A percentile compares a stretch with the other conserved stretches of the same genome.
Conservation (phyloP, 2,888 invertebrate genomes). For the Epicampocera succincta region DNA sequence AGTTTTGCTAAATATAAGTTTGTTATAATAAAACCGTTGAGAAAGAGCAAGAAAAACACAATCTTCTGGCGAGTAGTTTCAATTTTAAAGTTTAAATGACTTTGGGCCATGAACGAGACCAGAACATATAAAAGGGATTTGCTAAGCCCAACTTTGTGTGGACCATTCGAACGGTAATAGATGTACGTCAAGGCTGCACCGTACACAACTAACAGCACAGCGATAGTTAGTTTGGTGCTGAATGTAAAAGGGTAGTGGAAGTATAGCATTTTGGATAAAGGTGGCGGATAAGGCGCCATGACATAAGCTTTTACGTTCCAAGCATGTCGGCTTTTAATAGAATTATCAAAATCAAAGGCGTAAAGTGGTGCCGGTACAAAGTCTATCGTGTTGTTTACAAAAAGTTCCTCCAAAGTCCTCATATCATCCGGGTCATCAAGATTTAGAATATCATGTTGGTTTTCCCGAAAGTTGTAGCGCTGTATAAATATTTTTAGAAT, state of each 20-base stretch:
- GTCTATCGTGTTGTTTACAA: too few relatives aligned
- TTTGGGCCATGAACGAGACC: slow-evolving; percentile 10
- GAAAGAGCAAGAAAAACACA: not conserved
- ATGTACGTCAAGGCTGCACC: not conserved
- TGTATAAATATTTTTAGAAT: slow-evolving; percentile 15
- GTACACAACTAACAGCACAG: not conserved
- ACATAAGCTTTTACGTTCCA: slow-evolving; percentile 2
- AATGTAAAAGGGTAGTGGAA: not conserved
- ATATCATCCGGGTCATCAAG: too few relatives aligned
- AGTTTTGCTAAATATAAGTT: slow-evolving; percentile 47
- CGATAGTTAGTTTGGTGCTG: not conserved
- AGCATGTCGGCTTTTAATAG: too few relatives aligned
- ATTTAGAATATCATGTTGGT: not conserved
- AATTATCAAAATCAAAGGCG: too few relatives aligned
- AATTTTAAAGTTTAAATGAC: slow-evolving; percentile 17
- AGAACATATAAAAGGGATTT: slow-evolving; percentile 43
- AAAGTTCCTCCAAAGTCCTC: too few relatives aligned
- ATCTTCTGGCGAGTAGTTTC: slow-evolving; percentile 4
- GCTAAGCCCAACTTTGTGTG: not conserved
- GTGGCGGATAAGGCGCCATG: slow-evolving; percentile 23
- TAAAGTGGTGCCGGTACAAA: too few relatives aligned
- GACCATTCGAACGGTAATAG: not conserved
- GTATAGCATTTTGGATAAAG: slow-evolving; percentile 17
- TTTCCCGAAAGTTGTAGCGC: slow-evolving; percentile 18
- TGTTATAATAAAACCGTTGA: slow-evolving; percentile 43